phyloP scores from a whole-genome alignment of 2,888 invertebrate genomes.

The Bimastos eiseni region DNA sequence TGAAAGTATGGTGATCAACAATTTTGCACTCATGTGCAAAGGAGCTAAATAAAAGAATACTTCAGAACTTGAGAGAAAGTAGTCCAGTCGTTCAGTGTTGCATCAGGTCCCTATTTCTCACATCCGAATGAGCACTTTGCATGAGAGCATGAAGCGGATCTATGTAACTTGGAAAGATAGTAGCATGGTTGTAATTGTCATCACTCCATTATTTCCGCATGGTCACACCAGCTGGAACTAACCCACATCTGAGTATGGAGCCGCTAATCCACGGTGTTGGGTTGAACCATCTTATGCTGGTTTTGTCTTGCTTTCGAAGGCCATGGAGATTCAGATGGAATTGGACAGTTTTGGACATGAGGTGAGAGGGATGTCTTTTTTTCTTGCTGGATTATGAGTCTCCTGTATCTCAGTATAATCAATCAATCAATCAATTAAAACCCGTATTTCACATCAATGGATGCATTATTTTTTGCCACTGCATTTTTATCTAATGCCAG shows the following conservation, averaged over 20 bases:
- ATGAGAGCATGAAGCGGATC: neutral
- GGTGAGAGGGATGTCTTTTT: slow-evolving; percentile 17
- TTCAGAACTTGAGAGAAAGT: neutral
- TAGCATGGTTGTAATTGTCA: neutral
- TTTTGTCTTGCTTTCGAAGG: slow-evolving; percentile 18
- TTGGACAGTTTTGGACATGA: slow-evolving; percentile 15
- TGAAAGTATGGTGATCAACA: neutral
- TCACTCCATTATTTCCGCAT: neutral
- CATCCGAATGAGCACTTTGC: neutral
- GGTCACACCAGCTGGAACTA: neutral
- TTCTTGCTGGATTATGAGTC: neutral
- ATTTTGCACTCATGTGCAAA: neutral
- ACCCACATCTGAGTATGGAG: neutral
- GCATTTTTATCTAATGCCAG: neutral
- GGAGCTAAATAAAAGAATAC: neutral
- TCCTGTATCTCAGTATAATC: neutral
- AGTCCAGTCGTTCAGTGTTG: neutral
- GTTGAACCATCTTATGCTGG: neutral
- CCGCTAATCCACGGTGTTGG: neutral
- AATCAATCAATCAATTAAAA: too few species aligned
- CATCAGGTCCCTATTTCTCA: neutral
- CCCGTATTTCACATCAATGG: neutral
- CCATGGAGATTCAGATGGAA: slow-evolving; percentile 7
- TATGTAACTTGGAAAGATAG: neutral
- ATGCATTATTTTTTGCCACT: neutral